A percentile compares a stretch with the other conserved stretches of the same genome.
Evolutionary conservation across 53 echinoderm and acorn worm genomes (phyloP).

Genomic region (Luidia sarsii): DNA sequence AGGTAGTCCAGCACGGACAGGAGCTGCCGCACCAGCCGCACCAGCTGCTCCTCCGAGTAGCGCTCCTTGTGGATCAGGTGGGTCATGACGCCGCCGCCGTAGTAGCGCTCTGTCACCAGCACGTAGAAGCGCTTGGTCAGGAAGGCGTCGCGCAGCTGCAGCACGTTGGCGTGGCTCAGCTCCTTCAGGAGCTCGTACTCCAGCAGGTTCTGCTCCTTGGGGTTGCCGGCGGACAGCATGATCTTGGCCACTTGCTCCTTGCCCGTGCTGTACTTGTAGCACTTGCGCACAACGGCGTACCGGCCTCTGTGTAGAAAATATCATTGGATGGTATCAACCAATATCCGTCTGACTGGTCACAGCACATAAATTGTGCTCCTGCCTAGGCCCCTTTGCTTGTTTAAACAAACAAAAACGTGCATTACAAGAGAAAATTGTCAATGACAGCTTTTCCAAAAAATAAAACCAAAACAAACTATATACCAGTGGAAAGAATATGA

Average conservation of each 20-base stretch:
- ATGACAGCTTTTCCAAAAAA: no score
- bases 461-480: no score
- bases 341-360: not conserved
- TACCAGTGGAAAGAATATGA: no score
- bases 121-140: constrained; percentile 76
- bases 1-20: constrained; percentile 81
- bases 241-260: constrained; percentile 90
- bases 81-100: constrained; percentile 76
- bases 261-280: constrained; percentile 76
- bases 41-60: constrained; percentile 76
- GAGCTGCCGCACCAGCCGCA: constrained; percentile 64
- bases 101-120: constrained; percentile 85
- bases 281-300: constrained; percentile 79
- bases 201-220: constrained; percentile 56
- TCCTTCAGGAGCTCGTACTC: constrained; percentile 81
- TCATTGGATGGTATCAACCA: not conserved
- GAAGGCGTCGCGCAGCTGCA: constrained; percentile 86
- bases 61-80: constrained; percentile 78
- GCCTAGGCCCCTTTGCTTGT: no score
- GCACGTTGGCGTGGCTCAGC: constrained; percentile 79
- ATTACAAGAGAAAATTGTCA: no score
- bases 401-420: no score
- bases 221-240: constrained; percentile 46
- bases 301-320: constrained; percentile 89
- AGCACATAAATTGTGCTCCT: no score